These are phyloP conservation scores for Corythornis cristatus DNA, from an alignment of 2,113 vertebrate genomes.

Conservation along the genomic window DNA sequence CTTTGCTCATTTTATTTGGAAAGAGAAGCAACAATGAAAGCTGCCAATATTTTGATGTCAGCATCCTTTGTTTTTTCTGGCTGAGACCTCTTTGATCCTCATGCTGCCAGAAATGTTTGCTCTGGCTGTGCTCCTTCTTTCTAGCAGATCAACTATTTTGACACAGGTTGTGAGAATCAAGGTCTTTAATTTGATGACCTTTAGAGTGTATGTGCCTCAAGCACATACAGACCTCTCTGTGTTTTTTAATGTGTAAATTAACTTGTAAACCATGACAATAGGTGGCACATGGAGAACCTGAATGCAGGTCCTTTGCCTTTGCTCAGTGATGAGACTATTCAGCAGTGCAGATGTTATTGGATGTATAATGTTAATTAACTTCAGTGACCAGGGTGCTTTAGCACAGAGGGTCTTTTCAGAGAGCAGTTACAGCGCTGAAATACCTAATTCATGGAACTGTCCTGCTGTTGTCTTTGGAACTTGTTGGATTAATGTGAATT, in stretches of 20 bases:
- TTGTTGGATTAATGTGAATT: neutral
- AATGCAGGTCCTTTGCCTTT: neutral
- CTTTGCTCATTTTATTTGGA: conserved; percentile 64
- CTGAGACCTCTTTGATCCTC: conserved; percentile 47
- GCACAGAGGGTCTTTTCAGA: neutral
- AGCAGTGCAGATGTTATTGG: neutral
- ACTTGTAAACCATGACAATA: neutral
- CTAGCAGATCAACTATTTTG: neutral
- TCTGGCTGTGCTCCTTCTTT: conserved; percentile 6
- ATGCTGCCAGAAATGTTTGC: conserved; percentile 32
- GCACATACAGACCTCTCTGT: neutral
- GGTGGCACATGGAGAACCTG: neutral
- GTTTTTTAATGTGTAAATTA: neutral
- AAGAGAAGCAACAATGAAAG: conserved; percentile 37
- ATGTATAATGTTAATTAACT: neutral
- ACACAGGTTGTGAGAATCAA: conserved; percentile 12
- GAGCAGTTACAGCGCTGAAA: neutral
- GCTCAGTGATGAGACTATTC: neutral
- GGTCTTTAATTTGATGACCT: conserved; percentile 1
- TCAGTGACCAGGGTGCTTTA: neutral
- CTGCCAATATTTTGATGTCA: conserved; percentile 68
- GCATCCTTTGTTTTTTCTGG: conserved; percentile 60
- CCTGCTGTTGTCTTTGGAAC: neutral
- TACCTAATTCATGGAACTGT: neutral
- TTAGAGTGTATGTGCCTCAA: neutral